Conservation (phyloP, 1,140 invertebrate genomes). For the Drosophila punjabiensis region DNA sequence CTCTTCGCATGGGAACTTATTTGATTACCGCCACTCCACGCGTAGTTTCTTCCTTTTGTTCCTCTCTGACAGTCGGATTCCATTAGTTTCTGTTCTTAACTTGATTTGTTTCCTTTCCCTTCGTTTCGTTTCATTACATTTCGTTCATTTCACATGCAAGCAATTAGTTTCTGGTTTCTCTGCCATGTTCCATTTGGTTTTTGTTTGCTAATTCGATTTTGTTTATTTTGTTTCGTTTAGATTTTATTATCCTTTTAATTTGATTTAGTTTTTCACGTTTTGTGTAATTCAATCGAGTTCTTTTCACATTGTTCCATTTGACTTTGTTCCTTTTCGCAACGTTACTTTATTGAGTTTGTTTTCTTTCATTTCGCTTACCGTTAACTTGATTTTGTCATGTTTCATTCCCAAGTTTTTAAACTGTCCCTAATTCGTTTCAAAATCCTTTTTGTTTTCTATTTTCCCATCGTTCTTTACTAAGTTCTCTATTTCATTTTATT, state of each 20-base stretch:
- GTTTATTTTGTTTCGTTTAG: not conserved
- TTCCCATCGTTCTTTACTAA: not conserved
- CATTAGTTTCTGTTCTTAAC: constrained; percentile 10
- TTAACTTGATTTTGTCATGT: not conserved
- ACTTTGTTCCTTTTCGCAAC: not conserved
- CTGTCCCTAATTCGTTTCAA: not conserved
- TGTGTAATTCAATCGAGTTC: not conserved
- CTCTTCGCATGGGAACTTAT: constrained; percentile 10
- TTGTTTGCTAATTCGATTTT: not conserved
- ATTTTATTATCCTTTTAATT: not conserved
- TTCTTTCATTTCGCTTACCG: not conserved
- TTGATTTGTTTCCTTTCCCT: not conserved
- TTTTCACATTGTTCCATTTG: not conserved
- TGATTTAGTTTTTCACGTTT: not conserved
- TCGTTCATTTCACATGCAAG: not conserved
- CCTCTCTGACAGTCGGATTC: not conserved
- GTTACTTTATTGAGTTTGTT: not conserved
- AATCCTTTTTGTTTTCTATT: not conserved
- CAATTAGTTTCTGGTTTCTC: not conserved
- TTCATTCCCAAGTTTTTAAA: not conserved
- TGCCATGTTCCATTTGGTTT: not conserved
- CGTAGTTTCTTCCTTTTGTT: constrained; percentile 1
- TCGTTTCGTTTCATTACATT: not conserved
- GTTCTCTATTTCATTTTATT: not conserved
- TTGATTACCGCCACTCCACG: constrained; percentile 10